Evolutionary conservation across 2,113 vertebrate genomes (phyloP).

Genomic region (Naja naja): DNA sequence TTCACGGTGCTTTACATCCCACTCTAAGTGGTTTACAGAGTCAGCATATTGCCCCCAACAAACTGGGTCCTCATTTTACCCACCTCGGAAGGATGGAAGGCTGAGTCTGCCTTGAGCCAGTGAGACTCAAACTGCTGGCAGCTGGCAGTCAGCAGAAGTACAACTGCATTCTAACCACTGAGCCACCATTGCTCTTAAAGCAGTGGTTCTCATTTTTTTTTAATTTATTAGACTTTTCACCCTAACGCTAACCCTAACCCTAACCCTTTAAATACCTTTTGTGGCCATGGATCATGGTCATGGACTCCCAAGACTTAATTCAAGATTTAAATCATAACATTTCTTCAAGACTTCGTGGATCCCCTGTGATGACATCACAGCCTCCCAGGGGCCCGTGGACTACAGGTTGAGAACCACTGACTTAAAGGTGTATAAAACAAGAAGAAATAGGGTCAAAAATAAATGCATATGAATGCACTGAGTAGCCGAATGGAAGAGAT

Average conservation of each 20-base stretch:
- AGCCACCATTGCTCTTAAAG: neutral
- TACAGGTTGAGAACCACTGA: neutral
- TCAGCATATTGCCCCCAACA: too few species aligned
- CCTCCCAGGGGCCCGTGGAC: fast-evolving
- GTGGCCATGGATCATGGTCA: too few species aligned
- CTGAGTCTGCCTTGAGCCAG: too few species aligned
- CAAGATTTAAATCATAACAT: neutral
- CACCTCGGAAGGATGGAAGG: too few species aligned
- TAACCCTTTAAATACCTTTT: neutral
- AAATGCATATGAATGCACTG: neutral
- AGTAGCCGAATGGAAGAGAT: neutral
- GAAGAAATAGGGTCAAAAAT: neutral
- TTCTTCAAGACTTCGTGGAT: neutral
- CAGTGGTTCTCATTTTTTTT: neutral
- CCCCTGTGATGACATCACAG: neutral
- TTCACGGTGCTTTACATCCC: too few species aligned
- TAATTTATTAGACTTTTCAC: too few species aligned
- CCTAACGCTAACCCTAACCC: too few species aligned
- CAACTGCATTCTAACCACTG: too few species aligned
- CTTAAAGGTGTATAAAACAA: neutral
- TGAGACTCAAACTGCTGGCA: too few species aligned
- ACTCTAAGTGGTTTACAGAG: too few species aligned
- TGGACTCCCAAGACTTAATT: neutral
- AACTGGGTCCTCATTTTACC: too few species aligned
- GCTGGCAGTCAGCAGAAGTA: too few species aligned